phyloP scores from a whole-genome alignment of 2,113 vertebrate species.

The Amazona guildingii region DNA sequence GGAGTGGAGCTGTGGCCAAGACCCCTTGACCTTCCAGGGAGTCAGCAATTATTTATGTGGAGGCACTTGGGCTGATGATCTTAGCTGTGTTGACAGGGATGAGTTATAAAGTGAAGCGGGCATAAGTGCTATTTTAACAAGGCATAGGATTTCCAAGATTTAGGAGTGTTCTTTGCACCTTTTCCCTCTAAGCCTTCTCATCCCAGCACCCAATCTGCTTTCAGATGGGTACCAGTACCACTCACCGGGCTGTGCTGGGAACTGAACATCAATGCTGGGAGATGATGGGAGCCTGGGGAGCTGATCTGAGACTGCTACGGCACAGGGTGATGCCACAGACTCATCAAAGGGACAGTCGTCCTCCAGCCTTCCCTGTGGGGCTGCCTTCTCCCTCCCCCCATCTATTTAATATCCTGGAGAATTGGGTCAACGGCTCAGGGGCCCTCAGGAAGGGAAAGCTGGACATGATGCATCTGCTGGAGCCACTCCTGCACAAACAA shows the following conservation, averaged over 20 bases:
- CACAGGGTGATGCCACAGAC: neutral
- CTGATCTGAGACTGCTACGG: neutral
- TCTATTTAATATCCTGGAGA: neutral
- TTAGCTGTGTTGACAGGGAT: slow-evolving; percentile 56
- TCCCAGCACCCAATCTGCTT: neutral
- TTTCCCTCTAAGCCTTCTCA: neutral
- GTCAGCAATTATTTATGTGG: slow-evolving; percentile 10
- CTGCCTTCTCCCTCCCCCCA: neutral
- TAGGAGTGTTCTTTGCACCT: slow-evolving; percentile 44
- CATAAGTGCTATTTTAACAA: slow-evolving; percentile 35
- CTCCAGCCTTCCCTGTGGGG: neutral
- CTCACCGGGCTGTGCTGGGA: rapidly evolving
- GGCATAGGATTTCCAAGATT: slow-evolving; percentile 60
- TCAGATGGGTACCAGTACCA: neutral
- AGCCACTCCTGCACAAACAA: rapidly evolving
- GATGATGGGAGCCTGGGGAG: rapidly evolving
- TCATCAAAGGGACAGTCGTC: neutral
- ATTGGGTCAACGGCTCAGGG: neutral
- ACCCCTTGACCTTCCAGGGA: slow-evolving; percentile 60
- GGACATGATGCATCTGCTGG: neutral
- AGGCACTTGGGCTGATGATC: neutral
- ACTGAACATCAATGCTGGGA: neutral
- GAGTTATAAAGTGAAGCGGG: slow-evolving; percentile 46
- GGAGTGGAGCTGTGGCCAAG: slow-evolving; percentile 24
- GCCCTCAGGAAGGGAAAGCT: neutral